Evolutionary conservation across 2,113 vertebrate genomes (phyloP), one percentile per base, ranked within the genome.

Genomic region (Steatornis caripensis): DNA sequence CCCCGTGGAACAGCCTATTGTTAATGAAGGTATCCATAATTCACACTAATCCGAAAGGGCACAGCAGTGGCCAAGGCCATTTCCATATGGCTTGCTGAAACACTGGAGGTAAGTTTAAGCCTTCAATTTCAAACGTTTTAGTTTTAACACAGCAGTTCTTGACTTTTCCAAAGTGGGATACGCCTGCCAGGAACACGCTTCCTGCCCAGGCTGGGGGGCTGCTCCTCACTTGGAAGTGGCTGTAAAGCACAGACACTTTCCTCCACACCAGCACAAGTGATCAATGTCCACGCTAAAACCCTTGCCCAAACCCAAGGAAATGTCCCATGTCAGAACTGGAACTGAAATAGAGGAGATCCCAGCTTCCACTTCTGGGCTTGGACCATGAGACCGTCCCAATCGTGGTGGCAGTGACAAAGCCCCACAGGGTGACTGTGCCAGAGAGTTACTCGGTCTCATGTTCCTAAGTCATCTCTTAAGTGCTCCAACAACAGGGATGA

Each of bases 381-480:
- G 49, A 66, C 68, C 34, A 41, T 0, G 1, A 81, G n/a, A 58
- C 15, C 0, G 0, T 76, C 72, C 41, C 41, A 22, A 24, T 29
- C 62, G n/a, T 58, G 62, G 53, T 69, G 61, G 27, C 71, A 77
- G 45, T 65, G 46, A 69, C 54, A 88, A 88, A 83, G 21, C 13
- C 61, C 17, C 45, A 21, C 7, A 27, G 51, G 7, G n/a, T 75
- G 69, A 53, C 41, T 49, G 57, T 85, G 60, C 62, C 68, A 64
- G 46, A 34, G 43, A 27, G 58, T 37, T 43, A 53, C 8, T 21
- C 1, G 2, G 34, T 41, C 36, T 76, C 34, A 26, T 16, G 27
- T 34, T 75, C 36, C 34, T 49, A 41, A 22, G 10, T 48, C 19
- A 51, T 26, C 60, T 46, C 48, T 84, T n/a, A 57, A 76, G 23